These are phyloP conservation scores for Platanista minor DNA, from an alignment of 2,113 vertebrate genomes.

Conservation along the genomic window DNA sequence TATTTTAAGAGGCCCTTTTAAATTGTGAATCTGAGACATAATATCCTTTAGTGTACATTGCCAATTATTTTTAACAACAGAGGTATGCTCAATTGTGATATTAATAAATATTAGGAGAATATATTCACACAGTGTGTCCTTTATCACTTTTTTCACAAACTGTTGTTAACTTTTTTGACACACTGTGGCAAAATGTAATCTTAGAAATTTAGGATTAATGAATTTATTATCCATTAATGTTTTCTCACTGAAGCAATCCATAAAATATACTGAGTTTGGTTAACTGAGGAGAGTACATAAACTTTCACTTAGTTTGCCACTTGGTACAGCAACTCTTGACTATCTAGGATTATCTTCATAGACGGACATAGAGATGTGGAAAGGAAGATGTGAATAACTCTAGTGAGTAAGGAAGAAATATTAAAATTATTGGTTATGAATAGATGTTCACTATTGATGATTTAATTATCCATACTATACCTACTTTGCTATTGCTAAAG, in stretches of 20 bases:
- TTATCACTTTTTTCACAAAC: conserved; percentile 8
- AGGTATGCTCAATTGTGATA: conserved; percentile 21
- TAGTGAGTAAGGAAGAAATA: not conserved
- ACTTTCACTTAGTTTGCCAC: not conserved
- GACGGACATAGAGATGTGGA: not conserved
- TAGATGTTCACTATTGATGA: not conserved
- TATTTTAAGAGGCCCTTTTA: conserved; percentile 56
- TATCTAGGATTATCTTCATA: not conserved
- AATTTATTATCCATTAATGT: conserved; percentile 56
- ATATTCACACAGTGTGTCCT: not conserved
- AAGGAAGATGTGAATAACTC: not conserved
- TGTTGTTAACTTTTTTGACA: conserved; percentile 44
- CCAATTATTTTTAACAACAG: conserved; percentile 46
- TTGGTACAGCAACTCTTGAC: not conserved
- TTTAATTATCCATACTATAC: not conserved
- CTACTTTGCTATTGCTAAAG: not conserved
- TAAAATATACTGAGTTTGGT: not conserved
- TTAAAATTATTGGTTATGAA: not conserved
- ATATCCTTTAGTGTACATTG: conserved; percentile 44
- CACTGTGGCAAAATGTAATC: conserved; percentile 40
- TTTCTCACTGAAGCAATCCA: conserved; percentile 41
- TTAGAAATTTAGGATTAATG: conserved; percentile 50
- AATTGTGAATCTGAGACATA: conserved; percentile 45
- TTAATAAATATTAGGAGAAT: conserved; percentile 48
- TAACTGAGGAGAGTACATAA: not conserved